Percentiles rank a stretch among this genome's conserved stretches.
Conservation (phyloP, 2,888 invertebrate genomes). For the Neoaliturus tenellus region DNA sequence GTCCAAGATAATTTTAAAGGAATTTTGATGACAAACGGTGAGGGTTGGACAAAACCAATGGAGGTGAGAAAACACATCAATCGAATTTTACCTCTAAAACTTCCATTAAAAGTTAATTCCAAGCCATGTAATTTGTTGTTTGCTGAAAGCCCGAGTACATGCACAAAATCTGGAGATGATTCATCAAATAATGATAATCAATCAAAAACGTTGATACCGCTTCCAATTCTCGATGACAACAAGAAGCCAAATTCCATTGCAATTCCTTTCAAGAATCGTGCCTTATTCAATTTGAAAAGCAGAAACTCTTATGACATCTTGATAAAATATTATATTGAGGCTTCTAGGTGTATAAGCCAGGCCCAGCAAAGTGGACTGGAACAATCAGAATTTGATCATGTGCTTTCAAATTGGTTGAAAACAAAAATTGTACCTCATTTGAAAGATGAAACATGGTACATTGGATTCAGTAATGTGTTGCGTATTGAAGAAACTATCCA, state of each 20-base stretch:
- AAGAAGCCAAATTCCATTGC: constrained; percentile 76
- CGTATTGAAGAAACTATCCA: constrained; percentile 64
- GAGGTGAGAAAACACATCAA: constrained; percentile 61
- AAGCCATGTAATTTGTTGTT: constrained; percentile 4
- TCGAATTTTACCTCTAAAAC: constrained; percentile 67
- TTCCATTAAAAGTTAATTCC: constrained; percentile 45
- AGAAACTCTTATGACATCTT: constrained; percentile 73
- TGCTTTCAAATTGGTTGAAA: constrained; percentile 76
- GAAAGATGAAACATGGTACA: constrained; percentile 78
- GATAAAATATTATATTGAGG: constrained; percentile 76
- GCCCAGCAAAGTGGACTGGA: neutral
- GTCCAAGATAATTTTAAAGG: constrained; percentile 77
- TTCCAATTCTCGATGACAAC: constrained; percentile 78
- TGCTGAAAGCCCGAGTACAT: neutral
- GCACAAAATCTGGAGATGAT: neutral
- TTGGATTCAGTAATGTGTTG: constrained; percentile 75
- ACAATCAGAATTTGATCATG: constrained; percentile 73
- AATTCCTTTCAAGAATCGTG: constrained; percentile 76
- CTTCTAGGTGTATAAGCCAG: constrained; percentile 74
- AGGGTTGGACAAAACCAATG: constrained; percentile 75
- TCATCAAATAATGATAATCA: neutral
- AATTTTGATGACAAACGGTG: constrained; percentile 77
- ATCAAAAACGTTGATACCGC: constrained; percentile 71
- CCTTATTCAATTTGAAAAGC: constrained; percentile 73
- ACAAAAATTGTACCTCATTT: constrained; percentile 75